phyloP scores from a whole-genome alignment of 2,888 invertebrate species.

The Dascillus cervinus region DNA sequence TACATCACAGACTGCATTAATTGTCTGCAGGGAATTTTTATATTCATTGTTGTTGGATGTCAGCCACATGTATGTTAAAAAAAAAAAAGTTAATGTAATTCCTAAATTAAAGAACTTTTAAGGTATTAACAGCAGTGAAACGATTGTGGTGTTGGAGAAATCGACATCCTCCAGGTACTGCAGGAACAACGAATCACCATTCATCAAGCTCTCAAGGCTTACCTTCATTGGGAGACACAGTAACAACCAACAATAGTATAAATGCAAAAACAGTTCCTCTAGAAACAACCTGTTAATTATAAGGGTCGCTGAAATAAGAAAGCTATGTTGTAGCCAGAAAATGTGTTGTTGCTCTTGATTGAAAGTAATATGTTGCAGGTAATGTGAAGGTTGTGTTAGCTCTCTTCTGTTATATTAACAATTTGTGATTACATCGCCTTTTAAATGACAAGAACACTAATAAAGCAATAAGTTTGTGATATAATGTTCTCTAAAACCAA shows the following conservation, averaged over 20 bases:
- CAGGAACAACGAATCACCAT: conserved; percentile 58
- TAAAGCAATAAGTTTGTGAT: no score
- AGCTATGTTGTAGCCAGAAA: no score
- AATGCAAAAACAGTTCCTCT: conserved; percentile 45
- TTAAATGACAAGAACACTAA: no score
- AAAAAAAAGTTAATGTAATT: not conserved
- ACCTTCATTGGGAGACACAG: conserved; percentile 73
- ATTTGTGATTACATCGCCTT: no score
- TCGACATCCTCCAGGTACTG: conserved; percentile 42
- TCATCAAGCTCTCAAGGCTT: conserved; percentile 73
- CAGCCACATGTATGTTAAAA: conserved; percentile 63
- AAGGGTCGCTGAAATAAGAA: no score
- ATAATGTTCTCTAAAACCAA: no score
- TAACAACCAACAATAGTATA: conserved; percentile 63
- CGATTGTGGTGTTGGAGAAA: conserved; percentile 49
- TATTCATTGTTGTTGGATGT: conserved; percentile 82
- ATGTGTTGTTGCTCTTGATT: no score
- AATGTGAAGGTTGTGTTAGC: no score
- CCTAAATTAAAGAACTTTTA: not conserved
- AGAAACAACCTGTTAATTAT: conserved; percentile 48
- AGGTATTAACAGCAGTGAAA: conserved; percentile 61
- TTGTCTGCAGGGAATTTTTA: conserved; percentile 80
- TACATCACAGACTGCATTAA: conserved; percentile 79
- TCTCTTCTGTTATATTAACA: no score
- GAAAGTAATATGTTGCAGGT: no score